phyloP scores from a whole-genome alignment of 2,113 vertebrate species.

The Saiga tatarica region DNA sequence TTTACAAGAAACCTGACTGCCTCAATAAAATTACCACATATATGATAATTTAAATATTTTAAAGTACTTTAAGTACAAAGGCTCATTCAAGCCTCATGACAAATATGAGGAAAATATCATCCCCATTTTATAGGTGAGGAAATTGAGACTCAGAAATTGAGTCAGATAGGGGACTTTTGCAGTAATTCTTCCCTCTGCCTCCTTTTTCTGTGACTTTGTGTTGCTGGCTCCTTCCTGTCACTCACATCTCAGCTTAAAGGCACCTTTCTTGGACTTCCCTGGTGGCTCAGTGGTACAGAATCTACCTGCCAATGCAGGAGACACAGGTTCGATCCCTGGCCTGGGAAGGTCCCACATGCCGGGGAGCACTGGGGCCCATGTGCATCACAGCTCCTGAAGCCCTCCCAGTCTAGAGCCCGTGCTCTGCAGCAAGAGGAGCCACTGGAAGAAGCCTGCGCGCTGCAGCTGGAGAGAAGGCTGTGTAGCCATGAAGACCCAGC shows the following conservation, averaged over 20 bases:
- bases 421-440: not conserved
- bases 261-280: not conserved
- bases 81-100: not conserved
- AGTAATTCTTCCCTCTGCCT: not conserved
- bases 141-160: not conserved
- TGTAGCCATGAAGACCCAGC: not conserved
- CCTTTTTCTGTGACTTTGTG: not conserved
- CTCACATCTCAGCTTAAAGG: not conserved
- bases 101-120: not conserved
- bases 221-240: not conserved
- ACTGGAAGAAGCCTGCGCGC: rapidly evolving
- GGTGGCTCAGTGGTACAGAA: not conserved
- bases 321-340: not conserved
- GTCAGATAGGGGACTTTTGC: not conserved
- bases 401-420: not conserved
- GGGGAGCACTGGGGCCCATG: not conserved
- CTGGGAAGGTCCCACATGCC: not conserved
- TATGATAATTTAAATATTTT: not conserved
- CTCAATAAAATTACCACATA: not conserved
- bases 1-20: not conserved
- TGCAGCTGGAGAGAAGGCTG: not conserved
- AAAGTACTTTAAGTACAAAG: not conserved
- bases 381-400: not conserved
- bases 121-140: not conserved
- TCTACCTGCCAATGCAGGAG: not conserved